Evolutionary conservation across 2,888 invertebrate species (phyloP), one percentile per base, ranked within the genome.

Genomic region (Pristionchus mayeri): DNA sequence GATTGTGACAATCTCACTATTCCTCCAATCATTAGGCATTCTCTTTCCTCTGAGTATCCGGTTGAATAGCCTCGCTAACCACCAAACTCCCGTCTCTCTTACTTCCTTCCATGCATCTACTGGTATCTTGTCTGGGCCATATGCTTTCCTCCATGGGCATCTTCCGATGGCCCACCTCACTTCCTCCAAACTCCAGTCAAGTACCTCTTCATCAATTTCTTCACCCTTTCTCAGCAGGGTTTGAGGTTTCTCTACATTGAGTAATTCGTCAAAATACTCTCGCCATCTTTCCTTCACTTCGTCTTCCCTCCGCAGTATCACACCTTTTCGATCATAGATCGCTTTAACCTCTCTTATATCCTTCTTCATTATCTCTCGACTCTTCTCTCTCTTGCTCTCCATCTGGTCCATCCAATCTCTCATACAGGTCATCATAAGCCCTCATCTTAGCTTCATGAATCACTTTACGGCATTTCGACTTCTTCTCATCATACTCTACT

Each of bases 231-330:
- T 57, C 57, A 57, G 4, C 4, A 57, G 18, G 4, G 67, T 37
- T 18, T 67, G 67, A 3, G 30, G 3, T n/a, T 71, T 71, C n/a
- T 71, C 71, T 7, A 71, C 71, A 44, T 71, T 71, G 7, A 71
- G 21, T n/a, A 71, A 40, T 21, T 71, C 40, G 40, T 71, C 71
- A 21, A 71, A 71, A 16, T 71, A 71, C 11, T 71, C 71, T 24
- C 13, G 3, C 71, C 71, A 71, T 71, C 71, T 71, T n/a, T n/a
- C n/a, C n/a, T n/a, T n/a, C n/a, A n/a, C n/a, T n/a, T n/a, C n/a
- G n/a, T n/a, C n/a, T n/a, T n/a, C n/a, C n/a, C n/a, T n/a, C n/a
- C n/a, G n/a, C n/a, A n/a, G n/a, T n/a, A n/a, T n/a, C n/a, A n/a
- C n/a, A n/a, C n/a, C n/a, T n/a, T n/a, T n/a, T n/a, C n/a, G n/a